Percentiles rank a stretch among this genome's conserved stretches.
Evolutionary conservation across 2,113 vertebrate species (phyloP).

Genomic region (Trochalopteron elliotii): DNA sequence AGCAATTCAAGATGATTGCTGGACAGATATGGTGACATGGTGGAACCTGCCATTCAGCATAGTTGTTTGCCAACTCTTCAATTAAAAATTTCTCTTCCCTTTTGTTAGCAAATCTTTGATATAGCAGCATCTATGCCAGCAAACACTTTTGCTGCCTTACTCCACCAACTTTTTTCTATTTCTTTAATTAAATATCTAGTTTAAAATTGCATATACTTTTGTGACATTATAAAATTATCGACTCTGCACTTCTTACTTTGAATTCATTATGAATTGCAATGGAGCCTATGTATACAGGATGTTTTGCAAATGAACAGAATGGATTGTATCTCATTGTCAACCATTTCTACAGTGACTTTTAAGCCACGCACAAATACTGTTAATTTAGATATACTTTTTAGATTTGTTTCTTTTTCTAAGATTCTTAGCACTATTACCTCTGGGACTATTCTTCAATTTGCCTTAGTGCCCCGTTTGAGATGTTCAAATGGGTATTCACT

Average conservation of each 20-base stretch:
- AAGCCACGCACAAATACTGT: not conserved
- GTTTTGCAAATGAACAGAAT: not conserved
- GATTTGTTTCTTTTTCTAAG: not conserved
- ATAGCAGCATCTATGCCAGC: not conserved
- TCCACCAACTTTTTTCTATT: not conserved
- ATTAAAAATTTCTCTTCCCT: not conserved
- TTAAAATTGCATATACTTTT: not conserved
- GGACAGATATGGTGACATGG: not conserved
- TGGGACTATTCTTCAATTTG: not conserved
- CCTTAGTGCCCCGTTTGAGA: not conserved
- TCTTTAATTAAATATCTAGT: not conserved
- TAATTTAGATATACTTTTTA: not conserved
- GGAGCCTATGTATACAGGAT: not conserved
- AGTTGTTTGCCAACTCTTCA: not conserved
- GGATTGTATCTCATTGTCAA: not conserved
- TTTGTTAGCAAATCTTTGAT: not conserved
- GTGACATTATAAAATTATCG: not conserved
- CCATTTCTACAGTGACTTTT: not conserved
- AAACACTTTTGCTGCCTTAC: not conserved
- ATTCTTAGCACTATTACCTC: not conserved
- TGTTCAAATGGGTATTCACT: not conserved
- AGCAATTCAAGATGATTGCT: not conserved
- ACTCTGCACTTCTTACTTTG: not conserved
- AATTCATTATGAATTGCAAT: not conserved
- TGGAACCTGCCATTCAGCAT: not conserved